Evolutionary conservation across 2,113 vertebrate genomes (phyloP).

Genomic region (Jaculus jaculus): DNA sequence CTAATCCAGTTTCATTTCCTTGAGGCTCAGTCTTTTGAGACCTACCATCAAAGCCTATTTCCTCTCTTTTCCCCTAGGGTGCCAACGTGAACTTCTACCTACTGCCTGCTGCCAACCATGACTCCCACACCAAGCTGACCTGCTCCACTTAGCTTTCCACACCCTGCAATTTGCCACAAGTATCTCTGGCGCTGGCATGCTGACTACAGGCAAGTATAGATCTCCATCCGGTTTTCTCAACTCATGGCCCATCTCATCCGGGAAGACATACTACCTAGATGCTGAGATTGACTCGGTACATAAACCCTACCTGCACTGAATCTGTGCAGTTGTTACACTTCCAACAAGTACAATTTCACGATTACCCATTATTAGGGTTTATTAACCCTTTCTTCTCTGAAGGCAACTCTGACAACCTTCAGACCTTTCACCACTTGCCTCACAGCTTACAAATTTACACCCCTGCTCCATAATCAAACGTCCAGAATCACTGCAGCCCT

Average conservation of each 20-base stretch:
- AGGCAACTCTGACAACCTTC: conserved; percentile 2
- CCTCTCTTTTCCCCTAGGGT: neutral
- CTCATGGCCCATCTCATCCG: neutral
- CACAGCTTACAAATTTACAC: neutral
- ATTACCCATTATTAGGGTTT: conserved; percentile 11
- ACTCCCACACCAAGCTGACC: neutral
- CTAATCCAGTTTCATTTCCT: neutral
- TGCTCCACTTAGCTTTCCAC: neutral
- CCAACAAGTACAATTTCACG: neutral
- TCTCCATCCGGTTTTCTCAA: neutral
- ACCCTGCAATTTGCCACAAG: neutral
- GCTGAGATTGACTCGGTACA: neutral
- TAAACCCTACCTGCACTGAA: neutral
- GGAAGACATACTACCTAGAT: neutral
- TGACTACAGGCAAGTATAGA: neutral
- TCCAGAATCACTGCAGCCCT: neutral
- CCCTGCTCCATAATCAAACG: neutral
- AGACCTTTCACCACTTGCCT: conserved; percentile 25
- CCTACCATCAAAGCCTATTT: neutral
- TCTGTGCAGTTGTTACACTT: neutral
- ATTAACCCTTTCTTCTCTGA: conserved; percentile 1
- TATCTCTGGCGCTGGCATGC: neutral
- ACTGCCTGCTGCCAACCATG: neutral
- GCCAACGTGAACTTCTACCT: neutral
- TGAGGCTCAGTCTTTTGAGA: neutral